These are phyloP conservation scores for Torymus auratus DNA, from an alignment of 2,888 invertebrate genomes.

Conservation along the genomic window DNA sequence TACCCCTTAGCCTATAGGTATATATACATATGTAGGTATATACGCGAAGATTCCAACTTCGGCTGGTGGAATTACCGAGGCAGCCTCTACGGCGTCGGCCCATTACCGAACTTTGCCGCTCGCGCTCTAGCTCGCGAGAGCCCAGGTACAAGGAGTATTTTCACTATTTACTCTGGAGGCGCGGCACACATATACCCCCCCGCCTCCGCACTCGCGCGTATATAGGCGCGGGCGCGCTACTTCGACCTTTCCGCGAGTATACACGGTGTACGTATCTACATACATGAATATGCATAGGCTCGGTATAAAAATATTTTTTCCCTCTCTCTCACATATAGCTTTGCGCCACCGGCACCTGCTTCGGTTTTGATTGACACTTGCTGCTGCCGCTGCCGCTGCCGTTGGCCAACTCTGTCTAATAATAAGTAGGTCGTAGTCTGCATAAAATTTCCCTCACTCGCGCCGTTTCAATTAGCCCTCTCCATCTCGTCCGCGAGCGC, in stretches of 20 bases:
- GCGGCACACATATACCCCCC: conserved; percentile 31
- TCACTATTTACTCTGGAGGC: conserved; percentile 65
- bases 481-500: background rate
- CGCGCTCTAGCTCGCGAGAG: too few relatives aligned
- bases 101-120: conserved; percentile 33
- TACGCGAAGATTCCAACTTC: background rate
- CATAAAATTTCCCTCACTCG: conserved; percentile 28
- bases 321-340: background rate
- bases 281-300: conserved; percentile 52
- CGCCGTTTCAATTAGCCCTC: conserved; percentile 38
- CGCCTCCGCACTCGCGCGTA: too few relatives aligned
- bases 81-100: conserved; percentile 15
- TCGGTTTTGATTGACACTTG: conserved; percentile 44
- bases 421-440: conserved; percentile 40
- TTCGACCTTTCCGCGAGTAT: conserved; percentile 13
- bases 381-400: background rate
- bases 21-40: background rate
- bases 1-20: too few relatives aligned
- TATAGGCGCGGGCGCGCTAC: conserved; percentile 7
- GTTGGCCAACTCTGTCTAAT: background rate
- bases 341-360: conserved; percentile 10
- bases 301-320: conserved; percentile 30
- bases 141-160: conserved; percentile 67
- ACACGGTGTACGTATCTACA: conserved; percentile 31
- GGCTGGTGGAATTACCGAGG: background rate